Base-by-base conservation (phyloP, 2,113 vertebrate genomes). In the Scomber scombrus region DNA sequence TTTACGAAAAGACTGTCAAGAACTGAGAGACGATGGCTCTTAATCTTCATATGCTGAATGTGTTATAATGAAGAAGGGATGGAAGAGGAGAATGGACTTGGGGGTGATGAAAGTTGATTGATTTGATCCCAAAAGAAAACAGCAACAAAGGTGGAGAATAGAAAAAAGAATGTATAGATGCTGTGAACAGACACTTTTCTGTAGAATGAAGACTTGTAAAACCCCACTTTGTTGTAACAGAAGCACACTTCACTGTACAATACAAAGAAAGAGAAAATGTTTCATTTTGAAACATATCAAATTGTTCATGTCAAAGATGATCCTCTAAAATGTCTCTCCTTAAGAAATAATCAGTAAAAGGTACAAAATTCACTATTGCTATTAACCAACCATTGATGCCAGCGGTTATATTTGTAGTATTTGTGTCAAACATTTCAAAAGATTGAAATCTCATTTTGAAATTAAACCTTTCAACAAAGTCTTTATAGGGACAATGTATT, bases 101-200 rank as follows among this genome's bases (percentile, higher is more conserved):
- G 66, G 77, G 8, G 12, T 2, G 15, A 21, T 47, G 12, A 43
- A 72, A 56, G 50, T 45, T 1, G 7, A 45, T 49, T 50, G 55
- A 56, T 60, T 19, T 45, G 64, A 72, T 55, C 52, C 47, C 46
- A 70, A 50, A 50, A 46, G 34, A 50, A 10, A 51, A 47, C 26
- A 66, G 43, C 43, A 23, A 57, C 9, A 14, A 31, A 56, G 51
- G 71, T 9, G 43, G 34, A 62, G 29, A 19, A 31, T 31, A 9
- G 62, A 18, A 58, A 73, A 18, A 72, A 52, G 40, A 86, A 88
- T 87, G 78, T 89, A 77, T 52, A 52, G 52, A 85, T 79, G 60
- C 71, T 73, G 66, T 50, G 51, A 72, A 81, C 56, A n/a, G 62
- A 84, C 65, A 82, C 46, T 70, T 70, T 66, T 54, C 31, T 64